A percentile compares a stretch with the other conserved stretches of the same genome.
Evolutionary conservation across 92 coral and sea anemone genomes (phyloP).

Genomic region (Paramuricea clavata): DNA sequence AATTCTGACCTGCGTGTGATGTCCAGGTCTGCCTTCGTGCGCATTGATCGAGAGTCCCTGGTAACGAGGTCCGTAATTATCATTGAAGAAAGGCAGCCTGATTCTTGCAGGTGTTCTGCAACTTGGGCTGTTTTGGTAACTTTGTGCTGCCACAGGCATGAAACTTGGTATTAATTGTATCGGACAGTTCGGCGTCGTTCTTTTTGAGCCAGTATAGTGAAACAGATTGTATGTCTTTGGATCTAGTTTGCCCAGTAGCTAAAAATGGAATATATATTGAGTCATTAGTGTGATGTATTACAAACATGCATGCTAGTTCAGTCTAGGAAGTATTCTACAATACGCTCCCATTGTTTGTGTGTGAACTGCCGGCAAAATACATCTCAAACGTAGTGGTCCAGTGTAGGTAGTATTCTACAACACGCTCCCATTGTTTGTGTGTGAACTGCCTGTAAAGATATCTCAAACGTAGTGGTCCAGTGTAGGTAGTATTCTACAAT

Average conservation of each 20-base stretch:
- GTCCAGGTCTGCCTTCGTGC: constrained; percentile 99
- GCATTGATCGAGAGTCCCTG: constrained; percentile 85
- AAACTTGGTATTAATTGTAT: constrained; percentile 75
- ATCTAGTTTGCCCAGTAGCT: constrained; percentile 88
- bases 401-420: too few relatives aligned
- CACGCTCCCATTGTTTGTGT: too few relatives aligned
- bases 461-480: too few relatives aligned
- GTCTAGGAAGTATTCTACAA: too few relatives aligned
- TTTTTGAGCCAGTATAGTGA: constrained; percentile 82
- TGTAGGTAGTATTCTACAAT: too few relatives aligned
- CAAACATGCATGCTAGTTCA: neutral
- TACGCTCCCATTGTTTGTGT: too few relatives aligned
- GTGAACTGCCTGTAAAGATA: too few relatives aligned
- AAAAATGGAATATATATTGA: neutral
- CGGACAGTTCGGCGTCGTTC: constrained; percentile 93
- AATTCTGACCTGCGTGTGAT: constrained; percentile 85
- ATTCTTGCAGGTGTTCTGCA: constrained; percentile 54
- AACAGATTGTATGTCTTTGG: constrained; percentile 86
- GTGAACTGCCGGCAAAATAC: too few relatives aligned
- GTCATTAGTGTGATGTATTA: neutral
- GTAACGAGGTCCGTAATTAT: constrained; percentile 87
- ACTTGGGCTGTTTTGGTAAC: constrained; percentile 66
- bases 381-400: too few relatives aligned
- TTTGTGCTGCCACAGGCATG: constrained; percentile 88
- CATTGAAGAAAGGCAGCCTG: constrained; percentile 84